These are phyloP conservation scores for Cryptotis parvus DNA, from an alignment of 2,113 vertebrate genomes.

Conservation along the genomic window DNA sequence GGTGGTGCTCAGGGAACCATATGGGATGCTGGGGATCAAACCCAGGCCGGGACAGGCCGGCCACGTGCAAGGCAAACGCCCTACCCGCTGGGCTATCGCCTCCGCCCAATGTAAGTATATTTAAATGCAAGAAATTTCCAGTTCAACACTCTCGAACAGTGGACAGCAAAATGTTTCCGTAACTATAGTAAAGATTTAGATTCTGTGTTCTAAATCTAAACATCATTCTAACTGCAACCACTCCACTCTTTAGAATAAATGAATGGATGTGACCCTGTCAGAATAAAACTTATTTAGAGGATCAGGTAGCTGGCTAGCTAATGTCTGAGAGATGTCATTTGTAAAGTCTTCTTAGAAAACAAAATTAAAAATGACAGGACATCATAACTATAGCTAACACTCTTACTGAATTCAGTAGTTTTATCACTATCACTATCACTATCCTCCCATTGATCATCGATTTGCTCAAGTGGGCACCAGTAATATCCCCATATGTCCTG, in stretches of 20 bases:
- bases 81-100: too few relatives aligned
- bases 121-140: background rate
- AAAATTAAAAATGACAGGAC: conserved; percentile 13
- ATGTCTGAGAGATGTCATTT: background rate
- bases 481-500: too few relatives aligned
- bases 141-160: background rate
- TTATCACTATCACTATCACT: too few relatives aligned
- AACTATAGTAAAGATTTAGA: conserved; percentile 11
- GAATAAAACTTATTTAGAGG: conserved; percentile 22
- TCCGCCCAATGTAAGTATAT: too few relatives aligned
- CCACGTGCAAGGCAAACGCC: too few relatives aligned
- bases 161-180: background rate
- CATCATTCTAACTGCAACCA: too few relatives aligned
- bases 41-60: too few relatives aligned
- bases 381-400: background rate
- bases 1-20: too few relatives aligned
- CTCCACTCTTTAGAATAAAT: background rate
- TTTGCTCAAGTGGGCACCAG: too few relatives aligned
- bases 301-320: background rate
- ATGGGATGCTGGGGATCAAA: too few relatives aligned
- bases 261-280: background rate
- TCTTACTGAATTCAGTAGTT: background rate
- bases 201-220: too few relatives aligned
- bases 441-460: too few relatives aligned
- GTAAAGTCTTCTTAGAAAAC: background rate